Evolutionary conservation across 2,888 invertebrate species (phyloP), one percentile per base, ranked within the genome.

Genomic region (Agrotis puta): DNA sequence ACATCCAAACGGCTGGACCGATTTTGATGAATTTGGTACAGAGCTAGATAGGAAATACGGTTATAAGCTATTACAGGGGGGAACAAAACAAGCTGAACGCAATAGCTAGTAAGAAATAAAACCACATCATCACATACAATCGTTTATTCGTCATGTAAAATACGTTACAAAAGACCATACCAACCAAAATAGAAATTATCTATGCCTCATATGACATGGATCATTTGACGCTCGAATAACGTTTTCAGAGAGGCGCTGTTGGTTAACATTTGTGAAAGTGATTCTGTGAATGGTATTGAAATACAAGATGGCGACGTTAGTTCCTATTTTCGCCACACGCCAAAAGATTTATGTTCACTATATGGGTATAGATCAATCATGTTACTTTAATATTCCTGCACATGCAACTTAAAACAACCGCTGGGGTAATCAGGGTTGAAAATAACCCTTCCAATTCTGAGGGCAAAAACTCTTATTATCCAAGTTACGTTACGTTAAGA

Each of bases 111-210:
- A n/a, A 18, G 76, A 83, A 75, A 70, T 51, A 84, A 84, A 83
- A 81, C 70, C 24, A 80, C 33, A 51, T 67, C 18, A 77, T 83
- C 63, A 82, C 74, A 81, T 87, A 85, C 83, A 87, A 88, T 84
- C 76, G 70, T 91, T 90, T 91, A 90, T 88, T 90, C 82, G 64
- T 70, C 78, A 79, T 89, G 86, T 91, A 91, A 91, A 91, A 88
- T 89, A 87, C 85, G 84, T 81, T 81, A 91, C 81, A 91, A 91
- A 91, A 90, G 85, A 83, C 78, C 80, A 88, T 85, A 84, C 82
- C 79, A 86, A 85, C 81, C 81, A 79, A 82, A 79, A 74, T 47
- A 70, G 64, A 63, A 78, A 76, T 71, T 62, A 64, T 47, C 43
- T 61, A 68, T 14, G 22, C 27, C 27, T 43, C 6, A 45, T 24